Evolutionary conservation across 2,888 invertebrate genomes (phyloP).

Genomic region (Diadromus collaris): DNA sequence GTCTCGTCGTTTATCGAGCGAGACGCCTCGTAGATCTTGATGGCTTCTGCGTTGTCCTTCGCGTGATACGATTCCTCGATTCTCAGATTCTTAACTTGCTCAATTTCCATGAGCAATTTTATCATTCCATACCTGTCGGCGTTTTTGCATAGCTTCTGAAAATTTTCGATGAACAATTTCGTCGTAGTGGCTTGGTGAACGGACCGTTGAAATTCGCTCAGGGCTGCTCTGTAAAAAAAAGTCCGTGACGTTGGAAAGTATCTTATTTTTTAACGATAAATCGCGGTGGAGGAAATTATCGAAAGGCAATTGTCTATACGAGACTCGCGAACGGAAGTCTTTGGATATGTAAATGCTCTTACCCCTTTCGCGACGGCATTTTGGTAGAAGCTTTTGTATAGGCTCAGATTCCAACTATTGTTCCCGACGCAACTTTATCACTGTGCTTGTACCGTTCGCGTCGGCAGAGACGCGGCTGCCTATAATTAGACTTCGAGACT

Average conservation of each 20-base stretch:
- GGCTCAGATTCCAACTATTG: slow-evolving; percentile 38
- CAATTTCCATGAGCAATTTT: slow-evolving; percentile 66
- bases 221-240: slow-evolving; percentile 42
- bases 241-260: background rate
- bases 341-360: slow-evolving; percentile 32
- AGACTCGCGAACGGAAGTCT: background rate
- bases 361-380: slow-evolving; percentile 56
- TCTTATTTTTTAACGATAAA: background rate
- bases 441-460: slow-evolving; percentile 40
- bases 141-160: slow-evolving; percentile 34
- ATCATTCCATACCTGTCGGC: slow-evolving; percentile 71
- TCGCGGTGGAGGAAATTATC: background rate
- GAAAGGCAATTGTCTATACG: background rate
- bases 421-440: slow-evolving; percentile 52
- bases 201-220: slow-evolving; percentile 63
- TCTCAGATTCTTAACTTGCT: slow-evolving; percentile 62
- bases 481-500: slow-evolving; percentile 64
- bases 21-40: slow-evolving; percentile 61
- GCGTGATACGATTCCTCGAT: slow-evolving; percentile 65
- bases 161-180: slow-evolving; percentile 40
- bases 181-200: slow-evolving; percentile 62
- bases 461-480: slow-evolving; percentile 53
- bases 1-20: slow-evolving; percentile 30
- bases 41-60: slow-evolving; percentile 69
- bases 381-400: slow-evolving; percentile 17